These are phyloP conservation scores for Clostera curtula DNA, from an alignment of 2,888 invertebrate genomes.

Conservation along the genomic window DNA sequence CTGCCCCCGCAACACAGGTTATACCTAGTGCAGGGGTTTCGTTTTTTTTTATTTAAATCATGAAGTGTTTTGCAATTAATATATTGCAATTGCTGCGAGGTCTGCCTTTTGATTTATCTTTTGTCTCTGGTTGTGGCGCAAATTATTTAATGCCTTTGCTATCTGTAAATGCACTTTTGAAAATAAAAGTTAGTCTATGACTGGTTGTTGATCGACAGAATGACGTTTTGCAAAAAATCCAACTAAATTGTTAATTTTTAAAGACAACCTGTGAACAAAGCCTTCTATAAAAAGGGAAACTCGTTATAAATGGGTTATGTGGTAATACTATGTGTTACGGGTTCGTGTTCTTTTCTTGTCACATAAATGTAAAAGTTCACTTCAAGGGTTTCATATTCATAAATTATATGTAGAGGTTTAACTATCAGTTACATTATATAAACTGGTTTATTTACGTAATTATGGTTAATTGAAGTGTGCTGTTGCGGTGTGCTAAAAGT, in stretches of 20 bases:
- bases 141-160: no score
- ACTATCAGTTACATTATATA: conserved; percentile 19
- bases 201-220: conserved; percentile 28
- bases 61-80: no score
- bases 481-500: conserved; percentile 14
- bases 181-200: conserved; percentile 19
- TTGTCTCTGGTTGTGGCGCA: no score
- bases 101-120: no score
- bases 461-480: conserved; percentile 8
- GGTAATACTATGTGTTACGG: conserved; percentile 27
- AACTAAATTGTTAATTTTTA: conserved; percentile 25
- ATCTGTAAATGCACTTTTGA: background rate
- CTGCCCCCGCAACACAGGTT: no score
- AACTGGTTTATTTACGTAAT: conserved; percentile 17
- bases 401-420: conserved; percentile 17
- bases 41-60: no score
- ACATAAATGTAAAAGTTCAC: conserved; percentile 47
- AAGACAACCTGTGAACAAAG: conserved; percentile 17
- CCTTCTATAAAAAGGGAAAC: conserved; percentile 20
- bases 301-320: conserved; percentile 23
- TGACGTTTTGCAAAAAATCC: conserved; percentile 38
- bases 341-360: conserved; percentile 26
- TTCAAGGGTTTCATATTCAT: conserved; percentile 48
- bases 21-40: no score
- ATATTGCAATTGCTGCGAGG: no score